These are phyloP conservation scores for Grantiella picta DNA, from an alignment of 2,113 vertebrate species.

Conservation along the genomic window DNA sequence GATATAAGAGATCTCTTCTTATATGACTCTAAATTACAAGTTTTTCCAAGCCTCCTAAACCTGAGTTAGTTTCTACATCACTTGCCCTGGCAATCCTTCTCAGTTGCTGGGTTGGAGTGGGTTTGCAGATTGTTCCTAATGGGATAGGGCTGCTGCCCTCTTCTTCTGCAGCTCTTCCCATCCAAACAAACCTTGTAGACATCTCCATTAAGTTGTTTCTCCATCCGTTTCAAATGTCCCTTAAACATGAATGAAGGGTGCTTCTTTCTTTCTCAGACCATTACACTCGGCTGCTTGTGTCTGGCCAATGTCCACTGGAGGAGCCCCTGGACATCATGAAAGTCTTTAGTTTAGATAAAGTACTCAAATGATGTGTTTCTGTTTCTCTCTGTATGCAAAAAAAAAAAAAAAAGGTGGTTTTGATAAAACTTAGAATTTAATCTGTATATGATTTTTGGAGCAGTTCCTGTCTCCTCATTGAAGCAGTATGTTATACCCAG, in stretches of 20 bases:
- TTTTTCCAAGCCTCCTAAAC: neutral
- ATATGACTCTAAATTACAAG: neutral
- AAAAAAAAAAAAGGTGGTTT: neutral
- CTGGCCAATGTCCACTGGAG: neutral
- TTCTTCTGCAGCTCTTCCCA: neutral
- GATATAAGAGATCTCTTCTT: neutral
- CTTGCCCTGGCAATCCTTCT: neutral
- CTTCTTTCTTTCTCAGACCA: neutral
- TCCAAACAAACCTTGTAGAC: neutral
- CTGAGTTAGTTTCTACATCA: neutral
- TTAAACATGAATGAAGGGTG: neutral
- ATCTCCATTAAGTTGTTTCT: neutral
- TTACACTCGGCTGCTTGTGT: fast-evolving
- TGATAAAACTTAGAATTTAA: neutral
- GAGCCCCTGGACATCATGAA: neutral
- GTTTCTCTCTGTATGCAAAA: neutral
- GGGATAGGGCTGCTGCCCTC: neutral
- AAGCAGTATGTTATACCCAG: neutral
- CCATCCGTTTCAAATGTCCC: neutral
- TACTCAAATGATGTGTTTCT: neutral
- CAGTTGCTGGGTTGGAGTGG: neutral
- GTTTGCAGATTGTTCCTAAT: neutral
- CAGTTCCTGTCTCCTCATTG: neutral
- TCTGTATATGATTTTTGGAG: neutral
- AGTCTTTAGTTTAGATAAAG: neutral